Conservation (phyloP, 2,113 vertebrate genomes). For the Phalacrocorax aristotelis region DNA sequence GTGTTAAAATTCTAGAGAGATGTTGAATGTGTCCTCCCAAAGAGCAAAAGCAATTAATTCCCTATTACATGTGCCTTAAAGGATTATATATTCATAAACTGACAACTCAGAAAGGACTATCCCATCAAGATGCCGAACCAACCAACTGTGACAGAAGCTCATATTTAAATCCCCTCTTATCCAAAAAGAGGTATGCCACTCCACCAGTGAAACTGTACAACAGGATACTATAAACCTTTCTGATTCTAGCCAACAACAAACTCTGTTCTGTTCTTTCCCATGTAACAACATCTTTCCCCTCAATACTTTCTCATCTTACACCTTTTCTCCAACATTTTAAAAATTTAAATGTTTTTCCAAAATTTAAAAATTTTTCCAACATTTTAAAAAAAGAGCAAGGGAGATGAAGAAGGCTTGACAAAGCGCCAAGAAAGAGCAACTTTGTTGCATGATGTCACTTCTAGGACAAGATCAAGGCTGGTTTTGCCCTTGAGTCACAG, state of each 20-base stretch:
- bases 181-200: not conserved
- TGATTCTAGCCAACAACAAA: not conserved
- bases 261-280: not conserved
- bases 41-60: conserved; percentile 43
- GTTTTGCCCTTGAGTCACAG: not conserved
- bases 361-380: not conserved
- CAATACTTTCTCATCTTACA: not conserved
- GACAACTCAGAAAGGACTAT: not conserved
- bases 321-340: not conserved
- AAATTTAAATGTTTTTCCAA: not conserved
- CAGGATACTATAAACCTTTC: not conserved
- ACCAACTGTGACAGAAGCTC: not conserved
- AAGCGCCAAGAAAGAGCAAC: not conserved
- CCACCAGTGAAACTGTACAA: not conserved
- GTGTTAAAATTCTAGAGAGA: conserved; percentile 16
- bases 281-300: not conserved
- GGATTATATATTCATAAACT: conserved; percentile 32
- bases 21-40: not conserved
- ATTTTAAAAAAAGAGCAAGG: not conserved
- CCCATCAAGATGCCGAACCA: not conserved
- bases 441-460: rapidly evolving
- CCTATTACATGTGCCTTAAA: conserved; percentile 3
- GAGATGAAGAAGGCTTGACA: not conserved
- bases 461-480: not conserved
- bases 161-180: not conserved